Evolutionary conservation across 1,140 invertebrate species (phyloP).

Genomic region (Planococcus citri): DNA sequence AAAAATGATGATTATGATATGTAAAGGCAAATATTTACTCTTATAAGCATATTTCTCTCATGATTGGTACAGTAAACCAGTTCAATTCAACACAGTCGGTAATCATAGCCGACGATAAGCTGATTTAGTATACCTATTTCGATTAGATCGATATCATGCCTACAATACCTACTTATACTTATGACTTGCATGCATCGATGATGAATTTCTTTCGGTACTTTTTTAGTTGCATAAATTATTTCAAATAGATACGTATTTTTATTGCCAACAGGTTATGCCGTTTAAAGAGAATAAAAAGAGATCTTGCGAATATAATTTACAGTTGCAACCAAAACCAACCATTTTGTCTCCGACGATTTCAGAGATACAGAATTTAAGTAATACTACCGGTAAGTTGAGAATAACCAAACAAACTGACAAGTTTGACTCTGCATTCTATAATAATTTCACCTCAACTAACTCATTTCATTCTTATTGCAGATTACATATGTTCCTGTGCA

Average conservation of each 20-base stretch:
- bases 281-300: not conserved
- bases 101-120: not conserved
- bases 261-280: not conserved
- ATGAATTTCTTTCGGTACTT: not conserved
- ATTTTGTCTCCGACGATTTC: not conserved
- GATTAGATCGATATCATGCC: no score
- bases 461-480: conserved; percentile 32
- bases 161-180: no score
- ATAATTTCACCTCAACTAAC: no score
- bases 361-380: not conserved
- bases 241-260: conserved; percentile 8
- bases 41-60: no score
- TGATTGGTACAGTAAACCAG: not conserved
- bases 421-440: no score
- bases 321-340: not conserved
- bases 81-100: not conserved
- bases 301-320: not conserved
- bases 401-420: no score
- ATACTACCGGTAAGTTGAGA: not conserved
- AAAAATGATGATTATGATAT: not conserved
- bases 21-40: not conserved
- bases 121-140: no score
- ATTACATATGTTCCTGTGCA: conserved; percentile 48
- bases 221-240: not conserved
- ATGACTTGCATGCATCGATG: no score